Evolutionary conservation across 92 coral and sea anemone species (phyloP).

Genomic region (Siderastrea siderea): DNA sequence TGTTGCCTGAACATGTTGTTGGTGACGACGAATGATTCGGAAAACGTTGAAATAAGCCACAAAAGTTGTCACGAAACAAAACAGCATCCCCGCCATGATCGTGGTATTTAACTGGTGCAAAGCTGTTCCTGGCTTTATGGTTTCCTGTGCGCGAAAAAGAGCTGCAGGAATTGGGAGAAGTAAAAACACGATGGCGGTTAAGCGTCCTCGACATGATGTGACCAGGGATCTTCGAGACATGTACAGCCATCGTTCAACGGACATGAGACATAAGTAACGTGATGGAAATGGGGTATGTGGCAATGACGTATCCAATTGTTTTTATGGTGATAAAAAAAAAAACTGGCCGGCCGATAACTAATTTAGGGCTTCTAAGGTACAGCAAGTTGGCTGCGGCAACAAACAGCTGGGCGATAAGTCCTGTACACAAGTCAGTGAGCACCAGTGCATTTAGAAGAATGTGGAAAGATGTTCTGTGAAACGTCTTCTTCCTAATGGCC

Average conservation of each 20-base stretch:
- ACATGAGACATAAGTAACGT: not conserved
- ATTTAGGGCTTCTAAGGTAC: not conserved
- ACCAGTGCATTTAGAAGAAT: slow-evolving; percentile 20
- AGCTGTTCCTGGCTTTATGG: too few relatives aligned
- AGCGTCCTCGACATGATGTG: too few relatives aligned
- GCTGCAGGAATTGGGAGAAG: not conserved
- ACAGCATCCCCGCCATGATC: too few relatives aligned
- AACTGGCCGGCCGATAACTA: too few relatives aligned
- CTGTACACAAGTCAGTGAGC: slow-evolving; percentile 21
- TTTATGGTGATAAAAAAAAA: not conserved
- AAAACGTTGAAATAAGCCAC: slow-evolving; percentile 19
- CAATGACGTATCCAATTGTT: not conserved
- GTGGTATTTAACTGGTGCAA: not conserved
- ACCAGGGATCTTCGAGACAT: slow-evolving; percentile 16
- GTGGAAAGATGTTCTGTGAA: slow-evolving; percentile 7
- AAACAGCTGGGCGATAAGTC: slow-evolving; percentile 11
- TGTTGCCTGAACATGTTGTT: not conserved
- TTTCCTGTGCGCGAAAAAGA: not conserved
- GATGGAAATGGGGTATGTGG: not conserved
- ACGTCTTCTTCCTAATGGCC: slow-evolving; percentile 10
- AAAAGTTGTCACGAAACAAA: not conserved
- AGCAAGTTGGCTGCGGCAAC: not conserved
- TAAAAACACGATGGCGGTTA: not conserved
- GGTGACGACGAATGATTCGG: not conserved
- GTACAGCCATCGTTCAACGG: slow-evolving; percentile 20